Conservation (phyloP, 2,113 vertebrate species). For the Orycteropus afer region DNA sequence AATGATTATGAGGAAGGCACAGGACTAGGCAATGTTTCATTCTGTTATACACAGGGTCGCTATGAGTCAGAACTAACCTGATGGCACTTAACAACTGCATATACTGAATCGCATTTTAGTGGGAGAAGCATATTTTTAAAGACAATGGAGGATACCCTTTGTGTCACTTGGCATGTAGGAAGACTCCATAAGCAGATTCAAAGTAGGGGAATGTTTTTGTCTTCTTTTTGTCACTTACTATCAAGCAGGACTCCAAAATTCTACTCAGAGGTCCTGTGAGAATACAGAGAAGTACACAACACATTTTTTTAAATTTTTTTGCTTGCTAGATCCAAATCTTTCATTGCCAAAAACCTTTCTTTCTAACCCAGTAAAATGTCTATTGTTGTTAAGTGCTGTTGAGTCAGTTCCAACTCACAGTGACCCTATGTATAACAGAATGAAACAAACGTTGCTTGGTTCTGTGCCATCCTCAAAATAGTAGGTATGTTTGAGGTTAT, state of each 20-base stretch:
- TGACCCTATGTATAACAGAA: too few species aligned
- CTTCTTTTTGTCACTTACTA: conserved; percentile 22
- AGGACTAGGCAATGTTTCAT: too few species aligned
- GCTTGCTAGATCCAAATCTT: conserved; percentile 8
- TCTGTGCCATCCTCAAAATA: too few species aligned
- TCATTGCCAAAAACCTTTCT: background rate
- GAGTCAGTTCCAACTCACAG: too few species aligned
- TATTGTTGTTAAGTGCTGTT: background rate
- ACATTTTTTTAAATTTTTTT: too few species aligned
- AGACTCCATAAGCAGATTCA: background rate
- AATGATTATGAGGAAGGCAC: too few species aligned
- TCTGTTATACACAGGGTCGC: background rate
- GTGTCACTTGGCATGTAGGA: background rate
- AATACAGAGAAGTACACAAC: background rate
- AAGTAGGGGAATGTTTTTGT: background rate
- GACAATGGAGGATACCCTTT: background rate
- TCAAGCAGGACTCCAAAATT: background rate
- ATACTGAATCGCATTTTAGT: conserved; percentile 13
- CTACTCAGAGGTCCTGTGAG: background rate
- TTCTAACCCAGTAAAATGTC: conserved; percentile 45
- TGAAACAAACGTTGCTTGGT: too few species aligned
- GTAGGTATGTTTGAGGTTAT: too few species aligned
- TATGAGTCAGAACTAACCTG: background rate
- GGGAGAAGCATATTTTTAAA: conserved; percentile 50
- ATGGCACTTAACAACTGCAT: background rate